A percentile compares a stretch with the other conserved stretches of the same genome.
Conservation (phyloP, 2,888 invertebrate species). For the Eupeodes luniger region DNA sequence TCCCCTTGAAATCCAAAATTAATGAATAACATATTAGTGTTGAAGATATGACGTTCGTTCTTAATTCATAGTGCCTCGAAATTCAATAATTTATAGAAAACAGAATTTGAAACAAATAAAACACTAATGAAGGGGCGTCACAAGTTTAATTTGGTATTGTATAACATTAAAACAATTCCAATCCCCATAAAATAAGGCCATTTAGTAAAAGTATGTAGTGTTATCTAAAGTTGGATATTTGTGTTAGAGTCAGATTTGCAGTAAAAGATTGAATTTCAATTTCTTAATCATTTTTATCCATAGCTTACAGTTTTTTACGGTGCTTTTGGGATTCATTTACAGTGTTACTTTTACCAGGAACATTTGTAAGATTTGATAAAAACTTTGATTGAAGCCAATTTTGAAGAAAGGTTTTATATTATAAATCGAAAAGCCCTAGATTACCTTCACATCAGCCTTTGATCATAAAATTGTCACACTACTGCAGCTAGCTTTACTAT, state of each 20-base stretch:
- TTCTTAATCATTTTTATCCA: too few relatives aligned
- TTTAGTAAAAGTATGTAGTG: background rate
- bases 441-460: background rate
- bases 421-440: too few relatives aligned
- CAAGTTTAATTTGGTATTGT: background rate
- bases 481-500: too few relatives aligned
- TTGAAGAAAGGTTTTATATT: too few relatives aligned
- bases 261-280: background rate
- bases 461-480: background rate
- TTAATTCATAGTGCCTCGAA: background rate
- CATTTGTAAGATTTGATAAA: too few relatives aligned
- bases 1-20: background rate
- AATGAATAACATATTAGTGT: slow-evolving; percentile 35
- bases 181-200: background rate
- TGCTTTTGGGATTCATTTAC: too few relatives aligned
- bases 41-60: background rate
- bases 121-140: slow-evolving; percentile 52
- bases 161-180: background rate
- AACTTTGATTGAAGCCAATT: too few relatives aligned
- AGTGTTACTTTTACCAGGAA: too few relatives aligned
- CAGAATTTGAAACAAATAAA: background rate
- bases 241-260: background rate
- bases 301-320: too few relatives aligned
- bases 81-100: slow-evolving; percentile 3
- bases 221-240: too few relatives aligned